Base-by-base conservation (phyloP, 1,140 invertebrate genomes). In the Latrodectus geometricus region DNA sequence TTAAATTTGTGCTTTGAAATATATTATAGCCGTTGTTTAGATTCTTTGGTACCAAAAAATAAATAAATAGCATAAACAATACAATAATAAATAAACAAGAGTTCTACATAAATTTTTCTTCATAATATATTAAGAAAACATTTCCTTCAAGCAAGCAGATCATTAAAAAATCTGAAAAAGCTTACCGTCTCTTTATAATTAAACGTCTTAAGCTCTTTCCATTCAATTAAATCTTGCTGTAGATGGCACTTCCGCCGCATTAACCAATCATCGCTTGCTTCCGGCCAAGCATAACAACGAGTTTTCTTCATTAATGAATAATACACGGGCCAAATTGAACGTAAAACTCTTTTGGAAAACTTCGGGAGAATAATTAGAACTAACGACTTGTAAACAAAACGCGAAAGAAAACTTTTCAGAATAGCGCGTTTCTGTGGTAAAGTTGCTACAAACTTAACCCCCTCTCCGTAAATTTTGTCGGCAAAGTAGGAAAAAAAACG, bases 231-330 rank as follows among this genome's bases (percentile, higher is more conserved):
- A 77, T 85, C 73, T 69, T 73, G 65, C 83, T 85, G 83, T 48
- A 35, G 83, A 85, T 85, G 83, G 83, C 83, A 85, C 77, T 85
- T 85, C 83, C 74, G 75, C 56, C 49, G 83, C 73, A 85, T 85
- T 85, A 85, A 85, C 35, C 83, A 85, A 85, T 85, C 74, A 78
- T 49, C 83, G 81, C 75, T 56, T 61, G 21, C 50, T 70, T 77
- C 74, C 83, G 83, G 49, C 49, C 83, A 72, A 85, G 83, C 83
- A 85, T 85, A 85, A 85, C 83, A 85, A 85, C 83, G 83, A 85
- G 83, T 77, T 85, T 85, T 85, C 83, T 85, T 85, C 83, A 85
- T 85, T 85, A 85, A 85, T 85, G 83, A 85, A 85, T 85, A 85
- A 85, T 85, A 85, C 83, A 85, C 73, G 83, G 73, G 66, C 83